These are phyloP conservation scores for Fulica atra DNA, from an alignment of 2,113 vertebrate species.

Conservation along the genomic window DNA sequence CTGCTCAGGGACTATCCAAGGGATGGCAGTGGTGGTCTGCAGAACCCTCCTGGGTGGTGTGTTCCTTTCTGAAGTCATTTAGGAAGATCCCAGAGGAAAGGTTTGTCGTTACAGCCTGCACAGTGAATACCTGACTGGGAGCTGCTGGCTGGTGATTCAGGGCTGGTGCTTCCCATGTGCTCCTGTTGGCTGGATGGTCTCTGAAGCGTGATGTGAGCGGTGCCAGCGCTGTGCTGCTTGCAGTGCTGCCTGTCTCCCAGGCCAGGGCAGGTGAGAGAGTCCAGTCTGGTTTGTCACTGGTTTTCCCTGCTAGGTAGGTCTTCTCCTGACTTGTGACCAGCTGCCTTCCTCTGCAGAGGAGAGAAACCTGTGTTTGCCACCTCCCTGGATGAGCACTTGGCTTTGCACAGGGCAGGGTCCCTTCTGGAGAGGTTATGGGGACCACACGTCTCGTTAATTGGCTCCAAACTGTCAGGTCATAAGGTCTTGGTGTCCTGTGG, in stretches of 20 bases:
- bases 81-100: background rate
- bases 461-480: background rate
- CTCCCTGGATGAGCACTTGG: background rate
- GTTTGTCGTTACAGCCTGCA: background rate
- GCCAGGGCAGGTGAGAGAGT: background rate
- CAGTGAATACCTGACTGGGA: background rate
- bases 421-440: background rate
- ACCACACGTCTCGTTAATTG: background rate
- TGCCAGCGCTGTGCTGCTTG: background rate
- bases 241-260: background rate
- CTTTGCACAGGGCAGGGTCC: background rate
- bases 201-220: background rate
- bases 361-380: background rate
- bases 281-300: background rate
- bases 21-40: background rate
- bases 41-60: background rate
- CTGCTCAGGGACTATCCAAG: background rate
- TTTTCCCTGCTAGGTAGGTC: background rate
- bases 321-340: background rate
- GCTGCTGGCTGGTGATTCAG: background rate
- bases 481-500: too few species aligned
- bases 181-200: background rate
- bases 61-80: background rate
- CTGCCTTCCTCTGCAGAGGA: background rate
- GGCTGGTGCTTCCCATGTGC: background rate